Conservation (phyloP, 2,797 vertebrate genomes). For the Macropodus opercularis region DNA sequence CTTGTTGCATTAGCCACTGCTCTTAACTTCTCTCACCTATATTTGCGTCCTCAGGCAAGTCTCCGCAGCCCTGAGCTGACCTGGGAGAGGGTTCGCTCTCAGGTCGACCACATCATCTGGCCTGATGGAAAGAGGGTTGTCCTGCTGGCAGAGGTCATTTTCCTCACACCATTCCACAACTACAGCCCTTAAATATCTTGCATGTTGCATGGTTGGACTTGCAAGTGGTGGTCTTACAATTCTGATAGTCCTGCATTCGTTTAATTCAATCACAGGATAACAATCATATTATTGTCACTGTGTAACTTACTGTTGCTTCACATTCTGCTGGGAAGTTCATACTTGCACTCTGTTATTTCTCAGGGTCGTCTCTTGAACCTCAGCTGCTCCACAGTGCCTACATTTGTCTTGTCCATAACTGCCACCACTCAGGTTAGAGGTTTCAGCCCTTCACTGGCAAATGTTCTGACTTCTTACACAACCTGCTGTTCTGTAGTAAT, state of each 20-base stretch:
- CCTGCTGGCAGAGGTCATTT: constrained; percentile 92
- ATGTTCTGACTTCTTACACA: not conserved
- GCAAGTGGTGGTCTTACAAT: not conserved
- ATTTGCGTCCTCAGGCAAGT: constrained; percentile 85
- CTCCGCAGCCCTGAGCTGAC: constrained; percentile 96
- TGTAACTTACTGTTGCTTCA: not conserved
- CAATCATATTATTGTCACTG: not conserved
- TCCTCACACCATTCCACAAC: not conserved
- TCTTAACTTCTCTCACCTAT: not conserved
- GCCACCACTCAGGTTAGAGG: constrained; percentile 93
- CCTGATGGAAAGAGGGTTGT: constrained; percentile 96
- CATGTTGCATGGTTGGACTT: not conserved
- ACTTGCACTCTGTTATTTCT: constrained; percentile 15
- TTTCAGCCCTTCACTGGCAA: not conserved
- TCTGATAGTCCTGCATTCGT: not conserved
- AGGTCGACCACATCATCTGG: constrained; percentile 99
- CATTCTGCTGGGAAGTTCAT: not conserved
- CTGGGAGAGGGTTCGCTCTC: constrained; percentile 97
- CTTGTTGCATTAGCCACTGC: not conserved
- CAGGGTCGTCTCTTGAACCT: constrained; percentile 97
- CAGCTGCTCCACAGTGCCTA: constrained; percentile 98
- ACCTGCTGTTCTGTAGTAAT: constrained; percentile 1
- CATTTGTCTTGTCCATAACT: constrained; percentile 97
- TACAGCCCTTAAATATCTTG: not conserved
- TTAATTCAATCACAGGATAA: not conserved